Evolutionary conservation across 2,113 vertebrate genomes (phyloP).

Genomic region (Sphyrna mokarran): DNA sequence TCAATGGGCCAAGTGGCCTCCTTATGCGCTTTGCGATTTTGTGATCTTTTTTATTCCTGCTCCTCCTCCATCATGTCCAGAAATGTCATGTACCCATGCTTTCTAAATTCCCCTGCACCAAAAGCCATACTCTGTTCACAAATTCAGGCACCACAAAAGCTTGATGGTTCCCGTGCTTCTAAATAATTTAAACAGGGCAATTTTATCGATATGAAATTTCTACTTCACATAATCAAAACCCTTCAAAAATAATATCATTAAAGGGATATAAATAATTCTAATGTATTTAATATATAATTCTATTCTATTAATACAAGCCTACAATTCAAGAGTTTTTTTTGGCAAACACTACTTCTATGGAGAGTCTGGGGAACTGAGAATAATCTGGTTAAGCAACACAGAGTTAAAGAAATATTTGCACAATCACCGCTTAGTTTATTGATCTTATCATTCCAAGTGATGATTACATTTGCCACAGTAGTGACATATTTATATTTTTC

Average conservation of each 20-base stretch:
- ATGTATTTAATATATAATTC: no score
- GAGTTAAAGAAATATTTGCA: neutral
- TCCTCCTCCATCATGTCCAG: neutral
- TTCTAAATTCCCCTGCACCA: neutral
- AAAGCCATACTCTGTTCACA: neutral
- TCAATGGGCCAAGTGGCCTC: no score
- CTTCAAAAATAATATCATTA: neutral
- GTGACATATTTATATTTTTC: neutral
- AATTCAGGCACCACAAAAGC: neutral
- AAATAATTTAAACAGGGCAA: neutral
- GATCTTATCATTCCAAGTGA: neutral
- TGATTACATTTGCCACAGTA: neutral
- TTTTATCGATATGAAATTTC: neutral
- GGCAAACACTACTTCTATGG: neutral
- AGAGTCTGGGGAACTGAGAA: neutral
- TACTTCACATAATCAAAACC: neutral
- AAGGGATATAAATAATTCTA: no score
- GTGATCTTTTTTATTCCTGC: neutral
- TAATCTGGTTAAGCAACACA: neutral
- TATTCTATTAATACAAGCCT: no score
- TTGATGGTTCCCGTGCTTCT: neutral
- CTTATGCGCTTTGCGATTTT: no score
- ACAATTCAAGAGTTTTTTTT: neutral
- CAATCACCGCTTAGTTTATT: neutral
- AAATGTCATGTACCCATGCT: neutral